These are phyloP conservation scores for Cecidostiba fungosa DNA, from an alignment of 2,888 invertebrate species.

Conservation along the genomic window DNA sequence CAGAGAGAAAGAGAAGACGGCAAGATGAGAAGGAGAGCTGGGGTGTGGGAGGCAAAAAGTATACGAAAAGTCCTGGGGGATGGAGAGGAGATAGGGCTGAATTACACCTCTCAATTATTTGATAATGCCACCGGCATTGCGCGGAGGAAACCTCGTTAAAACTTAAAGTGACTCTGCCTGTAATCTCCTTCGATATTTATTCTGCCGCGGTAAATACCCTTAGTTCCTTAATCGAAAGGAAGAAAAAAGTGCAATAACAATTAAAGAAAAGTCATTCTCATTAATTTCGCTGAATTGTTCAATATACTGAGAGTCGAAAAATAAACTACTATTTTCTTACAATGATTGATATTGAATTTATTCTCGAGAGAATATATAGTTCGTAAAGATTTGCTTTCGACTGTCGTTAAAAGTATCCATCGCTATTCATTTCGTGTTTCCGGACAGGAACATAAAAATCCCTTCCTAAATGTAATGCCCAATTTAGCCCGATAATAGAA, in stretches of 20 bases:
- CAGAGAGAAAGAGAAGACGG: constrained; percentile 26
- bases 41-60: constrained; percentile 36
- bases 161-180: constrained; percentile 79
- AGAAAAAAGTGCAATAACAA: constrained; percentile 55
- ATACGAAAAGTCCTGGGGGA: constrained; percentile 66
- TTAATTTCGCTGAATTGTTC: not conserved
- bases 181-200: constrained; percentile 80
- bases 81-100: constrained; percentile 76
- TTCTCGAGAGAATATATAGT: too few species aligned
- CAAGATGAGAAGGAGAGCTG: constrained; percentile 12
- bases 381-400: not conserved
- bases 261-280: constrained; percentile 55
- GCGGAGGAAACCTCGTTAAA: constrained; percentile 79
- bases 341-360: constrained; percentile 1
- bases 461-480: not conserved
- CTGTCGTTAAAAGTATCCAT: not conserved
- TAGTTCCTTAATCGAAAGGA: constrained; percentile 64
- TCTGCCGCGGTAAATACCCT: constrained; percentile 76
- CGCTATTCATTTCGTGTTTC: not conserved
- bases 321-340: not conserved
- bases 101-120: constrained; percentile 80
- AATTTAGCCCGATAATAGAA: not conserved
- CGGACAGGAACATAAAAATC: not conserved
- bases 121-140: constrained; percentile 79
- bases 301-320: not conserved